phyloP scores from a whole-genome alignment of 2,113 vertebrate species.

The Burhinus oedicnemus region DNA sequence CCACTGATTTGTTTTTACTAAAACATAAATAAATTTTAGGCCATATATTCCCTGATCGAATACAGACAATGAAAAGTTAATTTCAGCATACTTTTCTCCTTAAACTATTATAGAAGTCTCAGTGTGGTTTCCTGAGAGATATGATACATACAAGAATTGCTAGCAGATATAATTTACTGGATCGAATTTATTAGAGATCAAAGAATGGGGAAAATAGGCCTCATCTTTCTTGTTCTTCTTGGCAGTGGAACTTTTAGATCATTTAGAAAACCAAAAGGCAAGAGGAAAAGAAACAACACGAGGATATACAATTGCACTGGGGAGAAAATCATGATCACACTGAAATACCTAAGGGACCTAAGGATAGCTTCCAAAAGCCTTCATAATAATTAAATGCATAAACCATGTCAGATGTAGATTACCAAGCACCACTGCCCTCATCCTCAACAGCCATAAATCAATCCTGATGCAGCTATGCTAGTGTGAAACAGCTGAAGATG shows the following conservation, averaged over 20 bases:
- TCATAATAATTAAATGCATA: background rate
- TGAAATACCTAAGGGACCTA: background rate
- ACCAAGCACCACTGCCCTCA: background rate
- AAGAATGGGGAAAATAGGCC: background rate
- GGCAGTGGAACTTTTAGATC: background rate
- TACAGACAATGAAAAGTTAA: background rate
- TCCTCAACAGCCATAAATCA: background rate
- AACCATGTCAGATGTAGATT: background rate
- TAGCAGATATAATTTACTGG: slow-evolving; percentile 30
- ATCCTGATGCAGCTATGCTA: background rate
- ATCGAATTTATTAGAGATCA: slow-evolving; percentile 26
- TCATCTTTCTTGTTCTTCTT: slow-evolving; percentile 33
- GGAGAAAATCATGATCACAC: background rate
- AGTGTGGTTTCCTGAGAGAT: slow-evolving; percentile 19
- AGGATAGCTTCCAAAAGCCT: background rate
- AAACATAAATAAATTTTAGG: background rate
- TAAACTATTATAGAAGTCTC: background rate
- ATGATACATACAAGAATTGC: slow-evolving; percentile 12
- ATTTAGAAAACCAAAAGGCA: background rate
- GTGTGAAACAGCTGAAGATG: background rate
- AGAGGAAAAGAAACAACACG: background rate
- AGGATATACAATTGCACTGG: background rate
- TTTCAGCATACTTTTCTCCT: background rate
- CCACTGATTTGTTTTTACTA: background rate
- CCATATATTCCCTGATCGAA: background rate